Conservation (phyloP, 2,797 vertebrate species). For the Sylvia borin region DNA sequence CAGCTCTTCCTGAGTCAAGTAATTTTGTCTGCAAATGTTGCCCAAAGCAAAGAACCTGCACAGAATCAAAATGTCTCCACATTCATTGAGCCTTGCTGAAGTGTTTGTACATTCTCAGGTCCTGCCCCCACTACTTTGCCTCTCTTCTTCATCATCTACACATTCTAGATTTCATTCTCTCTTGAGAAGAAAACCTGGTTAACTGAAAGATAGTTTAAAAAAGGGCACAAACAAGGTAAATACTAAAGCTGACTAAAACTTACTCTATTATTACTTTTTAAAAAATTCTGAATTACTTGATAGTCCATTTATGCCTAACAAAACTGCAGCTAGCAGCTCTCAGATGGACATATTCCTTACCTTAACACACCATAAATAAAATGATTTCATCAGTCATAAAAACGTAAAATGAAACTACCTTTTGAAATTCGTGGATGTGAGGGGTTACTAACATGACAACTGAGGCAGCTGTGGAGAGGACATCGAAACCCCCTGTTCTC, state of each 20-base stretch:
- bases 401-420: slow-evolving; percentile 76
- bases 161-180: background rate
- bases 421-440: slow-evolving; percentile 86
- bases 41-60: background rate
- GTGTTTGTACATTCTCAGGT: background rate
- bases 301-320: background rate
- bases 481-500: slow-evolving; percentile 95
- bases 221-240: background rate
- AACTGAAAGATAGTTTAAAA: background rate
- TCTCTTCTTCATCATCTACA: background rate
- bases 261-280: background rate
- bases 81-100: rapidly evolving
- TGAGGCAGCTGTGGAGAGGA: slow-evolving; percentile 94
- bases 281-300: background rate
- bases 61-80: background rate
- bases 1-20: background rate
- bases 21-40: background rate
- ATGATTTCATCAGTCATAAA: background rate
- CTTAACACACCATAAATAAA: background rate
- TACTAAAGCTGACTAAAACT: background rate
- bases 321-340: background rate
- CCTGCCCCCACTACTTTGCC: background rate
- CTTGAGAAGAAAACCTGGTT: background rate
- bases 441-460: slow-evolving; percentile 87
- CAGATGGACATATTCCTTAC: background rate